phyloP scores from a whole-genome alignment of 2,797 vertebrate species.

The Pelobates cultripes region DNA sequence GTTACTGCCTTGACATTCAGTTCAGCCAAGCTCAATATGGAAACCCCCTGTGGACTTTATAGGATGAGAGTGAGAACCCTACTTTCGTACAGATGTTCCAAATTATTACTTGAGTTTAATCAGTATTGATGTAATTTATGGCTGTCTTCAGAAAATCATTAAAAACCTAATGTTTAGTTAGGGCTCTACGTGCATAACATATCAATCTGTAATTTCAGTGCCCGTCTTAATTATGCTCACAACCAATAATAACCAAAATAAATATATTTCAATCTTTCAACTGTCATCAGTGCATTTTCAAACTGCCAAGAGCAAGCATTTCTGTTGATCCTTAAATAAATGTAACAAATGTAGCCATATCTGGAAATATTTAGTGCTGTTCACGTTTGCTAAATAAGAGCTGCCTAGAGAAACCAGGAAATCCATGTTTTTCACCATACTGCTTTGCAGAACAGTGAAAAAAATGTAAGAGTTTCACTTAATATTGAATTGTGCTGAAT shows the following conservation, averaged over 20 bases:
- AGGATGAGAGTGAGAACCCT: neutral
- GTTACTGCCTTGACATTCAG: constrained; percentile 10
- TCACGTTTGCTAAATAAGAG: too few species aligned
- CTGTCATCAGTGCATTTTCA: neutral
- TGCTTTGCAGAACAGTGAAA: too few species aligned
- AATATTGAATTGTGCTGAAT: too few species aligned
- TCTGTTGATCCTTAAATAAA: neutral
- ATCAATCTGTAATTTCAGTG: too few species aligned
- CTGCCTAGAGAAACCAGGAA: too few species aligned
- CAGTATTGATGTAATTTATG: neutral
- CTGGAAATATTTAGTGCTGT: neutral
- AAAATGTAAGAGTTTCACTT: too few species aligned
- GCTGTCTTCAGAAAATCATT: neutral
- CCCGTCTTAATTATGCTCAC: too few species aligned
- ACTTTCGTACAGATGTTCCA: constrained; percentile 37
- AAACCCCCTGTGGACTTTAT: constrained; percentile 11
- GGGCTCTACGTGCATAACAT: too few species aligned
- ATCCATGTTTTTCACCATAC: too few species aligned
- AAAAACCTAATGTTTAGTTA: too few species aligned
- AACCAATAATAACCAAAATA: too few species aligned
- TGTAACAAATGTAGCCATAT: neutral
- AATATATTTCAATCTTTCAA: neutral
- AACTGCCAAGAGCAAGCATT: neutral
- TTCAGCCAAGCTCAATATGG: constrained; percentile 3
- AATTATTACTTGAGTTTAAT: neutral